A percentile compares a stretch with the other conserved stretches of the same genome.
phyloP scores from a whole-genome alignment of 2,113 vertebrate species.

The Synodontis membranacea region DNA sequence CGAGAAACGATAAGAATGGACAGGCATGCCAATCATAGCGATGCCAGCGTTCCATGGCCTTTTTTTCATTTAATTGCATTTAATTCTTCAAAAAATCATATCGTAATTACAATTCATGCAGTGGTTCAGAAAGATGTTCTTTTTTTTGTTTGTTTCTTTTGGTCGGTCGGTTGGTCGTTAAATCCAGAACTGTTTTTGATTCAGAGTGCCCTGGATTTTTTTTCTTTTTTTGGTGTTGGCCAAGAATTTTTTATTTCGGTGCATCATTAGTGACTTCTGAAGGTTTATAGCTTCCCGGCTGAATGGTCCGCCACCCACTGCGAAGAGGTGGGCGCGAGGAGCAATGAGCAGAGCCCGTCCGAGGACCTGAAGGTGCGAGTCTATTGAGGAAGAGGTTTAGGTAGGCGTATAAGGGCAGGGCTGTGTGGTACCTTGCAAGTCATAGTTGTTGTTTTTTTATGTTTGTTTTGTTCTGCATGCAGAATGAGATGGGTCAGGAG shows the following conservation, averaged over 20 bases:
- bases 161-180: not conserved
- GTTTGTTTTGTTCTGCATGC: not conserved
- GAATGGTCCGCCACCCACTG: not conserved
- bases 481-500: not conserved
- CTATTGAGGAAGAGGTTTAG: not conserved
- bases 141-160: not conserved
- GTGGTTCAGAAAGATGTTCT: not conserved
- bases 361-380: conserved; percentile 6
- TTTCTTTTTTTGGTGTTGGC: not conserved
- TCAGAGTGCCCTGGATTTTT: not conserved
- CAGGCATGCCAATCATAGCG: too few relatives aligned
- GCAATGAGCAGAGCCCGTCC: not conserved
- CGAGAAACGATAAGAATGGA: too few relatives aligned
- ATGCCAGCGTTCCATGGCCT: not conserved
- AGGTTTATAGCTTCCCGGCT: not conserved
- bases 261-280: not conserved
- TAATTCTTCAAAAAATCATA: not conserved
- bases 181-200: not conserved
- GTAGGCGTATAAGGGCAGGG: conserved; percentile 1
- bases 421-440: not conserved
- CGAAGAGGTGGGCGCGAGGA: conserved; percentile 9
- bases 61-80: not conserved
- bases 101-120: not conserved
- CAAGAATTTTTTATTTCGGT: not conserved
- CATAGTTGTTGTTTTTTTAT: not conserved